Evolutionary conservation across 2,113 vertebrate species (phyloP).

Genomic region (Axis porcinus): DNA sequence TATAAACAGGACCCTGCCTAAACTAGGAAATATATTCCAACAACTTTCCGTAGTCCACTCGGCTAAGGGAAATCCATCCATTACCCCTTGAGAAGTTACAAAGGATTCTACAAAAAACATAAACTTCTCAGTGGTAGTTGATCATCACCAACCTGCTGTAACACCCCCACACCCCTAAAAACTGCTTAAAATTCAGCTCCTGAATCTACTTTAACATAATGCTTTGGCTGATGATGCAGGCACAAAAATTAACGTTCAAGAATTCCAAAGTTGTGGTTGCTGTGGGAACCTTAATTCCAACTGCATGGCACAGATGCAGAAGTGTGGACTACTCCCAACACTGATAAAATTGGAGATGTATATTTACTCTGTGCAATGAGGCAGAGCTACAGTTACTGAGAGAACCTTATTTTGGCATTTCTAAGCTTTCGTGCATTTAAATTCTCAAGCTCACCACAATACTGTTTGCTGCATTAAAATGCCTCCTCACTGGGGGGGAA

Average conservation of each 20-base stretch:
- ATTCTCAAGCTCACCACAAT: constrained; percentile 61
- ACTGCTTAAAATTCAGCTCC: constrained; percentile 55
- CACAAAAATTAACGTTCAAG: constrained; percentile 67
- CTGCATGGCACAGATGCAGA: constrained; percentile 57
- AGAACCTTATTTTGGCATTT: constrained; percentile 65
- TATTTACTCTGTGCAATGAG: constrained; percentile 71
- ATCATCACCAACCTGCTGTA: neutral
- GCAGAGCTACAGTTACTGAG: constrained; percentile 64
- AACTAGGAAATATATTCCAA: neutral
- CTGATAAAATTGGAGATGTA: constrained; percentile 60
- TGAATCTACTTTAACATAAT: constrained; percentile 58
- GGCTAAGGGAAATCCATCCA: neutral
- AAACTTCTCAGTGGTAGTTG: neutral
- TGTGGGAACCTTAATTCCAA: constrained; percentile 73
- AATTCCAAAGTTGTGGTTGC: constrained; percentile 72
- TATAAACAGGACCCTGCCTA: neutral
- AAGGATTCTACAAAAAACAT: neutral
- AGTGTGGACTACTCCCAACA: constrained; percentile 50
- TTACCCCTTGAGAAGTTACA: neutral
- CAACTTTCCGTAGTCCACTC: neutral
- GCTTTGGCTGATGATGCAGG: constrained; percentile 60
- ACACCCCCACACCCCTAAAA: neutral
- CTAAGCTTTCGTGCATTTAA: constrained; percentile 67
- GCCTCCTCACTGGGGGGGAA: constrained; percentile 15
- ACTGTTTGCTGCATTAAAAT: constrained; percentile 55